phyloP scores from a whole-genome alignment of 92 coral and sea anemone genomes.

The Galaxea fascicularis region DNA sequence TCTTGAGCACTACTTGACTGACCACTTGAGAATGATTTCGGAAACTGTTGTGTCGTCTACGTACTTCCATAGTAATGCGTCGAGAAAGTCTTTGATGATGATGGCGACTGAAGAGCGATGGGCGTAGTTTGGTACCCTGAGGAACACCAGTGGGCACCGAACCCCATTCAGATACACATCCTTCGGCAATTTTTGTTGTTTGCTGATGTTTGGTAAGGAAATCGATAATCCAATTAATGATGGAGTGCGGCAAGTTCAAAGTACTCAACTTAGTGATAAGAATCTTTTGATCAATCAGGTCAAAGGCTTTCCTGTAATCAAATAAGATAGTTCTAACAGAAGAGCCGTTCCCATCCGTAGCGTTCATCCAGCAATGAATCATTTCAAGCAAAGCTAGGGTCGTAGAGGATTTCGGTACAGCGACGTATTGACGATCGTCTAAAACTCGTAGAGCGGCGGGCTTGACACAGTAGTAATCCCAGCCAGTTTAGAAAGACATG shows the following conservation, averaged over 20 bases:
- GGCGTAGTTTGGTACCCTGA: slow-evolving; percentile 33
- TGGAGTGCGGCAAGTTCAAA: too few species aligned
- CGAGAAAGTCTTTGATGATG: slow-evolving; percentile 16
- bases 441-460: not conserved
- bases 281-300: slow-evolving; percentile 34
- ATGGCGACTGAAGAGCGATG: slow-evolving; percentile 46
- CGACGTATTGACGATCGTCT: slow-evolving; percentile 31
- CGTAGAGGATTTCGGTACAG: slow-evolving; percentile 20
- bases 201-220: too few species aligned
- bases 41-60: too few species aligned
- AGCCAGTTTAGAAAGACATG: slow-evolving; percentile 33
- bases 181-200: too few species aligned
- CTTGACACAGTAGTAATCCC: slow-evolving; percentile 25
- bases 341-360: slow-evolving; percentile 41
- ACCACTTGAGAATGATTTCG: too few species aligned
- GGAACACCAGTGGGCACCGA: slow-evolving; percentile 20
- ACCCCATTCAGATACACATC: too few species aligned
- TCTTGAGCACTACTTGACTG: too few species aligned
- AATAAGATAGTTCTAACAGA: slow-evolving; percentile 31
- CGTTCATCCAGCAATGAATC: slow-evolving; percentile 37
- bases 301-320: slow-evolving; percentile 35
- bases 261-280: not conserved
- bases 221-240: too few species aligned
- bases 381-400: too few species aligned
- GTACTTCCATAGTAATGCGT: too few species aligned